These are phyloP conservation scores for Prinia subflava DNA, from an alignment of 2,113 vertebrate species.

Conservation along the genomic window DNA sequence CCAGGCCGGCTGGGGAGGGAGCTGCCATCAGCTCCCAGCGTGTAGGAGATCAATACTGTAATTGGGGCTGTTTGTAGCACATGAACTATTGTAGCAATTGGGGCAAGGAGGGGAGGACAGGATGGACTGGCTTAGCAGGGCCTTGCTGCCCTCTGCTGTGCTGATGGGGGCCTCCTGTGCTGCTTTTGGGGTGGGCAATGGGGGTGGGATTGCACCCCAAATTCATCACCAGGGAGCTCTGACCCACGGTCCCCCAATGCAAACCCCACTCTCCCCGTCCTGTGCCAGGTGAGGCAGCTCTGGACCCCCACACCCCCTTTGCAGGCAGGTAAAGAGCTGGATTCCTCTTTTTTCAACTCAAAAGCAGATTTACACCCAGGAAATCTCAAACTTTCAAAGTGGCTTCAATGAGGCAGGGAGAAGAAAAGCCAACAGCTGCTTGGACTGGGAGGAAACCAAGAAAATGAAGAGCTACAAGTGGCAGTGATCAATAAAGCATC, in stretches of 20 bases:
- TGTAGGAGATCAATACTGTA: slow-evolving; percentile 22
- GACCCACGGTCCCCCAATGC: accelerated
- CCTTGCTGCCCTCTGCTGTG: slow-evolving; percentile 41
- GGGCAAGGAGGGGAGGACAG: neutral
- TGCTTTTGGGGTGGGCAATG: neutral
- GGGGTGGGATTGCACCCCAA: neutral
- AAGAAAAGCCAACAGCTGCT: neutral
- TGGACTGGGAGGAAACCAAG: neutral
- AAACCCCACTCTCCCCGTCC: neutral
- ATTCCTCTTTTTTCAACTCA: neutral
- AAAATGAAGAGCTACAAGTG: slow-evolving; percentile 33
- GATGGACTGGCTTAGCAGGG: accelerated
- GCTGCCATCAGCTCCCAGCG: neutral
- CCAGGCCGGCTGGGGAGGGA: slow-evolving; percentile 6
- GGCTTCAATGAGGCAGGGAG: neutral
- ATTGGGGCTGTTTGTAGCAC: slow-evolving; percentile 43
- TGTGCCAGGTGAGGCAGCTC: neutral
- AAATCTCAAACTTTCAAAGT: neutral
- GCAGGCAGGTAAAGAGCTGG: neutral
- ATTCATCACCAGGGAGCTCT: accelerated
- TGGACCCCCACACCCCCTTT: neutral
- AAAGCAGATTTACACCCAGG: neutral
- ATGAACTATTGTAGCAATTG: neutral
- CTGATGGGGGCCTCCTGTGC: accelerated
- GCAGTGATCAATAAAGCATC: slow-evolving; percentile 57